phyloP scores from a whole-genome alignment of 37 sponge, comb jelly and placozoan genomes.

The Halichondria panicea region DNA sequence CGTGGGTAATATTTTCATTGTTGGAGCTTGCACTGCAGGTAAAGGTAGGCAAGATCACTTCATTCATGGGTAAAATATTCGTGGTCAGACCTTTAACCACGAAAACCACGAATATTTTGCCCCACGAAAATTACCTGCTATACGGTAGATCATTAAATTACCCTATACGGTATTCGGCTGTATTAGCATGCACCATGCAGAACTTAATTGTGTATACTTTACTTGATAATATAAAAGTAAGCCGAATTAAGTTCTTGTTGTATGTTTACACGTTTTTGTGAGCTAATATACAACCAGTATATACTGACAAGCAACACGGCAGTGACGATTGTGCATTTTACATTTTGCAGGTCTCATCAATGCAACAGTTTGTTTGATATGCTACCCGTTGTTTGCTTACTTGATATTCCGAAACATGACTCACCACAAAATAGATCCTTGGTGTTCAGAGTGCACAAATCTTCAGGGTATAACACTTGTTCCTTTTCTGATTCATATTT shows the following conservation, averaged over 20 bases:
- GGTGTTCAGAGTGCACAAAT: conserved; percentile 4
- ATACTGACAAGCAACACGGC: background rate
- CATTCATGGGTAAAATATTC: too few relatives aligned
- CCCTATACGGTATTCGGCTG: too few relatives aligned
- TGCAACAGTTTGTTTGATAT: conserved; percentile 27
- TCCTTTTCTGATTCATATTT: conserved; percentile 35
- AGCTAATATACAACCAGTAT: background rate
- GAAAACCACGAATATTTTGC: too few relatives aligned
- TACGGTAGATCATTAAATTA: too few relatives aligned
- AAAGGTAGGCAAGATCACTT: too few relatives aligned
- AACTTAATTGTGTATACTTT: background rate
- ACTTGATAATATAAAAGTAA: background rate
- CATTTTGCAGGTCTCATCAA: conserved; percentile 52
- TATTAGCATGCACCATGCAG: conserved; percentile 55
- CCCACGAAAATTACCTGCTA: too few relatives aligned
- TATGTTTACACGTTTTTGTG: background rate
- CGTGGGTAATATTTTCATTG: too few relatives aligned
- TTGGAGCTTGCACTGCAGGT: too few relatives aligned
- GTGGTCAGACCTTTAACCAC: too few relatives aligned
- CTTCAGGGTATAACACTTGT: background rate
- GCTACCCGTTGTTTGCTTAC: conserved; percentile 50
- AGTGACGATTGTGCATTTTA: background rate
- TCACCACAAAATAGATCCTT: conserved; percentile 27
- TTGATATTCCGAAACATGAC: conserved; percentile 19
- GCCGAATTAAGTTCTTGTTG: background rate